These are phyloP conservation scores for Porites cylindrica DNA, from an alignment of 92 coral and sea anemone genomes.

Conservation along the genomic window DNA sequence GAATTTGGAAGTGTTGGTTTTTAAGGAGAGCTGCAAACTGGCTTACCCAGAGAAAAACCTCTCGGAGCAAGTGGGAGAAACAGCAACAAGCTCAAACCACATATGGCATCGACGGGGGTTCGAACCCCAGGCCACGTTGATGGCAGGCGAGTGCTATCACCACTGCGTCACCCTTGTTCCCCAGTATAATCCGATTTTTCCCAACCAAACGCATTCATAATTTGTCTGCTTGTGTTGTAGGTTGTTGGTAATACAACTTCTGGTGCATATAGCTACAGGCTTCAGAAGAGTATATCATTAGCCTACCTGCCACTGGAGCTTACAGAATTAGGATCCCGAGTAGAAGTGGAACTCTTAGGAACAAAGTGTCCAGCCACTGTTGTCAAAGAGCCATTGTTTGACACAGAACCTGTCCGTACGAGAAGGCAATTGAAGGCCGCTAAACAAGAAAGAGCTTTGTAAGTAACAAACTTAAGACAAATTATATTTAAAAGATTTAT, in stretches of 20 bases:
- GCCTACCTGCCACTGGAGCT: constrained; percentile 93
- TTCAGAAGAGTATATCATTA: constrained; percentile 82
- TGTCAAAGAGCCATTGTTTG: constrained; percentile 94
- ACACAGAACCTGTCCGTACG: constrained; percentile 89
- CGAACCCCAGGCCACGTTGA: too few relatives aligned
- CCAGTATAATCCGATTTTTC: too few relatives aligned
- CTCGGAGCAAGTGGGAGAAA: too few relatives aligned
- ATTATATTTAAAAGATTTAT: too few relatives aligned
- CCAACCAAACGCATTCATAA: too few relatives aligned
- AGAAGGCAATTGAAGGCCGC: constrained; percentile 75
- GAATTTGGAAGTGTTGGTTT: too few relatives aligned
- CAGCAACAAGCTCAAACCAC: too few relatives aligned
- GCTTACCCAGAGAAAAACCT: too few relatives aligned
- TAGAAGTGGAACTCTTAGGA: constrained; percentile 93
- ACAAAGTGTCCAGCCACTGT: constrained; percentile 86
- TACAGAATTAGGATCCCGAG: constrained; percentile 87
- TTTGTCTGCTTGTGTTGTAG: constrained; percentile 40
- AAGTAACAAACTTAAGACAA: neutral
- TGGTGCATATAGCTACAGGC: constrained; percentile 92
- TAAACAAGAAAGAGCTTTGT: constrained; percentile 14
- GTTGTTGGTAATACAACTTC: constrained; percentile 96
- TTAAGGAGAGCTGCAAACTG: too few relatives aligned
- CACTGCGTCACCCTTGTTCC: too few relatives aligned
- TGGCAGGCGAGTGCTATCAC: too few relatives aligned
- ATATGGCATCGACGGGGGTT: too few relatives aligned